Evolutionary conservation across 2,797 vertebrate genomes (phyloP).

Genomic region (Hybognathus amarus): DNA sequence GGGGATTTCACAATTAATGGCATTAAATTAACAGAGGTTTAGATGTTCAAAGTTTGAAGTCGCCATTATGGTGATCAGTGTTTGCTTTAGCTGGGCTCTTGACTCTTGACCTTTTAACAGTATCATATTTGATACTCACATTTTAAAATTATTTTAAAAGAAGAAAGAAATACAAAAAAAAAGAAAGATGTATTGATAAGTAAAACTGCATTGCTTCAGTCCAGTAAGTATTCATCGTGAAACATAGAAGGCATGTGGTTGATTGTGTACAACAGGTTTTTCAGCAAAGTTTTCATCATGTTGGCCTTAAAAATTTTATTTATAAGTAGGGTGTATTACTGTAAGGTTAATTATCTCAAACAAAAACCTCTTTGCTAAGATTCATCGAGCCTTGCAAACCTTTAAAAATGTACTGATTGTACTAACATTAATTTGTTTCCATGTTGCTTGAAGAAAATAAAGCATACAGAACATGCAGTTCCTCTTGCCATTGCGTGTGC

Average conservation of each 20-base stretch:
- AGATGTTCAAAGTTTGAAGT: no score
- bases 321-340: not conserved
- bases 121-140: no score
- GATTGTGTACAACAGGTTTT: not conserved
- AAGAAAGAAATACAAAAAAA: no score
- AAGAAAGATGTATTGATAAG: no score
- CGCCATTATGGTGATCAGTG: no score
- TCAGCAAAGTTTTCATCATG: not conserved
- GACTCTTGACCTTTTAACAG: no score
- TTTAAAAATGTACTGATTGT: not conserved
- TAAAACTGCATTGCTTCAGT: not conserved
- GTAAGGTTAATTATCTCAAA: not conserved
- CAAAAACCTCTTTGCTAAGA: not conserved
- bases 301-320: not conserved
- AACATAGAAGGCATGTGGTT: not conserved
- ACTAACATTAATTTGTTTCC: not conserved
- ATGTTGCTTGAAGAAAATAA: not conserved
- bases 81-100: no score
- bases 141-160: no score
- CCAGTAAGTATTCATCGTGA: not conserved
- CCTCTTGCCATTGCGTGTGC: not conserved
- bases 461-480: not conserved
- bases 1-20: no score
- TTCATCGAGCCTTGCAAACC: not conserved
- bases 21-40: no score